Evolutionary conservation across 1,140 invertebrate species (phyloP), one percentile per base, ranked within the genome.

Genomic region (Bursaphelenchus mucronatus): DNA sequence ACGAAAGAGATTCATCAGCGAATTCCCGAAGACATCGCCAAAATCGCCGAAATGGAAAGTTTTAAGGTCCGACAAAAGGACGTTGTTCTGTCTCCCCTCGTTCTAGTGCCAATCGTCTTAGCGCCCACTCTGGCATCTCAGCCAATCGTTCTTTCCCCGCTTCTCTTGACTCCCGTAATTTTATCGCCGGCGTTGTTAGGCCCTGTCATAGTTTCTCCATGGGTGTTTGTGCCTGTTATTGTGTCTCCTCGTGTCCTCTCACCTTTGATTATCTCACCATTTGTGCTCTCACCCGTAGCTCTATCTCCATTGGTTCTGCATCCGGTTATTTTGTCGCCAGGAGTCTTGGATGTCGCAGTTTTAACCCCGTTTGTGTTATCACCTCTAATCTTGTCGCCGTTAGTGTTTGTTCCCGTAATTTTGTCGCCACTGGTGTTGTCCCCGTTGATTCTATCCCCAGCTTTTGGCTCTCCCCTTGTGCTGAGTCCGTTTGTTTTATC

Each of bases 261-360:
- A 2, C 76, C 78, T 5, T 21, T 75, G 41, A 64, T 74, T n/a
- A 11, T 75, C 39, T 75, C 72, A n/a, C 73, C 73, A 1, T 75
- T 74, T 39, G 54, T 75, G 8, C 57, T 75, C 45, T 70, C 73
- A 10, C 61, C 72, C 8, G 44, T 76, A 4, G 67, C 76, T 44
- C 44, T 71, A 44, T 65, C 69, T 8, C 68, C 68, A 21, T 30
- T 30, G 5, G 30, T 30, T 30, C 30, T 59, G 57, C 57, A 59
- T 59, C 57, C 57, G 11, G 57, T 13, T 17, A 44, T 59, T 40
- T 50, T 59, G 44, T 30, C 30, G 30, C 30, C 30, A 1, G 57
- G 57, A 4, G 57, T 59, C 40, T 59, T 59, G 11, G 45, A 59
- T 43, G 40, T 44, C 6, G 40, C 45, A 2, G 40, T 59, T 1